Evolutionary conservation across 64 coral and sea anemone species (phyloP).

Genomic region (Hydrozoanthus tunicans): DNA sequence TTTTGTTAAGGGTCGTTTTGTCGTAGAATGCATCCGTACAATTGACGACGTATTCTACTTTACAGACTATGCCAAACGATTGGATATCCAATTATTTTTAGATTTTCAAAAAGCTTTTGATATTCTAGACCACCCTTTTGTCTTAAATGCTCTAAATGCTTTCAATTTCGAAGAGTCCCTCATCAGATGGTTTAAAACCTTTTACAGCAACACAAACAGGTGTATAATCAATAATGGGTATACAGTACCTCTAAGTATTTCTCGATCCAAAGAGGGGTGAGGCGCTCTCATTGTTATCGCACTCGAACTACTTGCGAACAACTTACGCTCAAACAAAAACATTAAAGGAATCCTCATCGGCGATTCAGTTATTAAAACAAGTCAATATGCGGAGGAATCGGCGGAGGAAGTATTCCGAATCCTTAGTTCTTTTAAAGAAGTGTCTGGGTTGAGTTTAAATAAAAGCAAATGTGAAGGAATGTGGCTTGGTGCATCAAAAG

Average conservation of each 20-base stretch:
- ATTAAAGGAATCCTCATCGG: background rate
- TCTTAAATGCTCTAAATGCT: background rate
- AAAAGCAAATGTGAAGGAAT: conserved; percentile 52
- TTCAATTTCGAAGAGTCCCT: conserved; percentile 20
- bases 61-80: background rate
- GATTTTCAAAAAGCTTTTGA: conserved; percentile 14
- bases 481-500: conserved; percentile 17
- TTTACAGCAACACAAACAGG: background rate
- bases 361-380: background rate
- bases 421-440: background rate
- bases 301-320: conserved; percentile 24
- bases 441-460: conserved; percentile 43
- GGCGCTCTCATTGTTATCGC: conserved; percentile 22
- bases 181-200: conserved; percentile 7
- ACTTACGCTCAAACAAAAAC: conserved; percentile 1
- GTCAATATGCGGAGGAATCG: conserved; percentile 29
- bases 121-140: background rate
- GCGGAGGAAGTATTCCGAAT: conserved; percentile 33
- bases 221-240: conserved; percentile 47
- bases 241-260: background rate
- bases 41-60: conserved; percentile 8
- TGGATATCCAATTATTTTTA: background rate
- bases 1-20: background rate
- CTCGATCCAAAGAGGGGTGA: conserved; percentile 14
- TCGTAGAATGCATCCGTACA: conserved; percentile 2